Evolutionary conservation across 2,797 vertebrate genomes (phyloP).

Genomic region (Peromyscus attwateri): DNA sequence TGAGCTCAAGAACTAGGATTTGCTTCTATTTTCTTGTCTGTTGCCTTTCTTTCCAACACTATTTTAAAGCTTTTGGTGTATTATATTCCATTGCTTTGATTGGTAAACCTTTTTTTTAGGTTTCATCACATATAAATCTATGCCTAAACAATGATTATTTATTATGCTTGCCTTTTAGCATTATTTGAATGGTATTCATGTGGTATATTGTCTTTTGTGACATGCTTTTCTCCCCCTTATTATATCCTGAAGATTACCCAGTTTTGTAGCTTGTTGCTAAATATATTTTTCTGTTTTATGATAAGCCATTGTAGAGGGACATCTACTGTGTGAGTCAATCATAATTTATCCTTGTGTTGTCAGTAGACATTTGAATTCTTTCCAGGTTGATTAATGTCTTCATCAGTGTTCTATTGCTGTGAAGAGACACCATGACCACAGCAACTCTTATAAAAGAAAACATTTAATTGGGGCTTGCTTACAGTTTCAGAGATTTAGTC

Average conservation of each 20-base stretch:
- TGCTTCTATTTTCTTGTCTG: not conserved
- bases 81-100: not conserved
- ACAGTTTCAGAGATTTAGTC: too few relatives aligned
- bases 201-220: not conserved
- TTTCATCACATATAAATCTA: not conserved
- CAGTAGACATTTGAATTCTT: not conserved
- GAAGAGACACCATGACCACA: not conserved
- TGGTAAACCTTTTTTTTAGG: not conserved
- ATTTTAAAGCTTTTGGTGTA: not conserved
- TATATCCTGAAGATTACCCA: not conserved
- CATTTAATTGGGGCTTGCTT: too few relatives aligned
- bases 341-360: not conserved
- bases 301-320: not conserved
- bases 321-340: not conserved
- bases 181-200: not conserved
- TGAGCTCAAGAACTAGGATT: not conserved
- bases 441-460: not conserved
- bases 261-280: conserved; percentile 1
- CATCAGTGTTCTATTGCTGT: not conserved
- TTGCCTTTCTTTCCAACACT: not conserved
- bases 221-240: not conserved
- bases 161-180: conserved; percentile 21
- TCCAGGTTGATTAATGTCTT: not conserved
- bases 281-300: conserved; percentile 26
- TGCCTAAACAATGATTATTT: not conserved